Conservation (phyloP, 2,888 invertebrate genomes). For the Phragmatobia fuliginosa region DNA sequence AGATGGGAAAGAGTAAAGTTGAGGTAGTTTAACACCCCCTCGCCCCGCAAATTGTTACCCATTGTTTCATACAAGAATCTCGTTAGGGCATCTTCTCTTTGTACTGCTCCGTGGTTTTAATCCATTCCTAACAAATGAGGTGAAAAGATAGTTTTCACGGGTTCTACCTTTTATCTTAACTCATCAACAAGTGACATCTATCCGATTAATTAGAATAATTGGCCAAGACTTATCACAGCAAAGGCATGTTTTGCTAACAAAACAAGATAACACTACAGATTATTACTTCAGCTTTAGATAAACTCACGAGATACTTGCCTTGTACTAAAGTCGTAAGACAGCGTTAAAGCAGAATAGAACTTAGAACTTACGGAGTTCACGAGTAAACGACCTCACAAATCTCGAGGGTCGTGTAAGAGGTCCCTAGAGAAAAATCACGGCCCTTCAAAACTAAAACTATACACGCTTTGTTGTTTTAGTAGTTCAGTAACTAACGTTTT, state of each 20-base stretch:
- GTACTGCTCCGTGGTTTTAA: too few species aligned
- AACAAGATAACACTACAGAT: not conserved
- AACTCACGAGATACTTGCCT: not conserved
- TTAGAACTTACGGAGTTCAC: conserved; percentile 18
- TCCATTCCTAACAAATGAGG: not conserved
- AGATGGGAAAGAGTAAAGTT: too few species aligned
- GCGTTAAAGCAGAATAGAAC: conserved; percentile 23
- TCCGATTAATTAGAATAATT: not conserved
- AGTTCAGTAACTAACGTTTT: conserved; percentile 24
- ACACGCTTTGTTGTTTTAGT: conserved; percentile 22
- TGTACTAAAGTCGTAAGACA: conserved; percentile 24
- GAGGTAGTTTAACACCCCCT: too few species aligned
- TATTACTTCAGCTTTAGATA: not conserved
- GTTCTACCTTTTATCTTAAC: not conserved
- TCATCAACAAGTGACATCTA: not conserved
- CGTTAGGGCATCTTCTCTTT: too few species aligned
- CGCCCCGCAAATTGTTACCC: too few species aligned
- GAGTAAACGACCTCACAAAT: conserved; percentile 22
- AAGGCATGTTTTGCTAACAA: not conserved
- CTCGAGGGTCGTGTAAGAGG: conserved; percentile 15
- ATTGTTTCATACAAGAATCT: too few species aligned
- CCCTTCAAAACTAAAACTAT: conserved; percentile 25
- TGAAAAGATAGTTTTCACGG: too few species aligned
- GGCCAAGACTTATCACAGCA: not conserved
- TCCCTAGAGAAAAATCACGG: conserved; percentile 28